Evolutionary conservation across 2,888 invertebrate genomes (phyloP).

Genomic region (Drosophila buzzatii): DNA sequence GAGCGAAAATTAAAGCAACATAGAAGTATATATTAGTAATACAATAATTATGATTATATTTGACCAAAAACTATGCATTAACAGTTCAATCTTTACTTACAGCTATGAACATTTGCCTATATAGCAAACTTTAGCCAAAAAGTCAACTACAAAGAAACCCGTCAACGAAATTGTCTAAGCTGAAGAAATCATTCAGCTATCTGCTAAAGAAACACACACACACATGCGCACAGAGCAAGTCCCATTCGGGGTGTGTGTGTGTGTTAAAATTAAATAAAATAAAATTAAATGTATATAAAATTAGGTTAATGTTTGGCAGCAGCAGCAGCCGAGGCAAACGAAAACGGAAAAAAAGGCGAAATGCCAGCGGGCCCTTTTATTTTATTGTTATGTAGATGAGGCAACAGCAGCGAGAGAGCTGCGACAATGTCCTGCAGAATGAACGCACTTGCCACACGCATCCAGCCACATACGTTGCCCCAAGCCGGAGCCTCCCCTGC

Average conservation of each 20-base stretch:
- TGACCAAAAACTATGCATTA: neutral
- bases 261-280: slow-evolving; percentile 79
- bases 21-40: neutral
- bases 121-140: neutral
- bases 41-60: neutral
- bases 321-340: neutral
- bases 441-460: slow-evolving; percentile 45
- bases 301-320: slow-evolving; percentile 73
- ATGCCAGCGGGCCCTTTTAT: slow-evolving; percentile 58
- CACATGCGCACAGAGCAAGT: neutral
- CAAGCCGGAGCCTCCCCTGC: neutral
- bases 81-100: neutral
- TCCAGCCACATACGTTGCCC: slow-evolving; percentile 54
- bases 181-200: slow-evolving; percentile 11
- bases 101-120: neutral
- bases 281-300: slow-evolving; percentile 81
- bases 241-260: slow-evolving; percentile 47
- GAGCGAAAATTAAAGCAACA: too few relatives aligned
- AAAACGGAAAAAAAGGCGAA: slow-evolving; percentile 8
- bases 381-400: slow-evolving; percentile 81
- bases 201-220: neutral
- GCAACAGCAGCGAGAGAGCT: slow-evolving; percentile 35
- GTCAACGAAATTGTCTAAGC: neutral
- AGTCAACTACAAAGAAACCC: neutral
- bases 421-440: slow-evolving; percentile 54